Evolutionary conservation across 1,140 invertebrate species (phyloP), one percentile per base, ranked within the genome.

Genomic region (Planococcus citri): DNA sequence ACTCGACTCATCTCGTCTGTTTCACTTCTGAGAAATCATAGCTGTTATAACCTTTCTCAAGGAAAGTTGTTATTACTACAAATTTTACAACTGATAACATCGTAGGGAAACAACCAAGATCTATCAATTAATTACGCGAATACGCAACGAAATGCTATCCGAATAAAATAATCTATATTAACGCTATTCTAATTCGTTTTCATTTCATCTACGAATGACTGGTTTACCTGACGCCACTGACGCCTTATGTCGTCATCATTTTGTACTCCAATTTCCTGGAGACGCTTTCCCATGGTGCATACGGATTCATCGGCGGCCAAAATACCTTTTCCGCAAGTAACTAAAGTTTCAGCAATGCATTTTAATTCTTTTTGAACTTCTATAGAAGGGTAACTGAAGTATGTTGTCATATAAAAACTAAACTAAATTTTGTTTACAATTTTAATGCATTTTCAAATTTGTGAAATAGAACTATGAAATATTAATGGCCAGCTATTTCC

Each of bases 251-350:
- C 89, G 71, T 92, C 90, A 68, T 83, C 89, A 79, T 94, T 94
- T 77, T 93, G 90, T 10, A 89, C 84, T 22, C 88, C 90, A 75
- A 94, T 92, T 75, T 87, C 86, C 70, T 84, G 69, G 14, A 92
- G 79, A 73, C 90, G 85, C 78, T 95, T 95, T 75, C 93, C 93
- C 83, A 94, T 93, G 37, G 92, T 95, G 20, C 86, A 82, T 74
- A 85, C 87, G 1, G 91, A 92, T 77, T 94, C 92, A 79, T 94
- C 92, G 75, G 91, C 91, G 74, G 92, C 91, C 69, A 94, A 82
- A 76, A 94, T 92, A 75, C 90, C 91, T 79, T 94, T 97, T 74
- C 95, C 95, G n/a, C 91, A 89, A 38, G 90, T 86, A 0, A 95
- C 91, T 75, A 98, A 96, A 70, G 86, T 85, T 74, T 92, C 84